phyloP scores from a whole-genome alignment of 2,888 invertebrate genomes.

The Arge pagana region DNA sequence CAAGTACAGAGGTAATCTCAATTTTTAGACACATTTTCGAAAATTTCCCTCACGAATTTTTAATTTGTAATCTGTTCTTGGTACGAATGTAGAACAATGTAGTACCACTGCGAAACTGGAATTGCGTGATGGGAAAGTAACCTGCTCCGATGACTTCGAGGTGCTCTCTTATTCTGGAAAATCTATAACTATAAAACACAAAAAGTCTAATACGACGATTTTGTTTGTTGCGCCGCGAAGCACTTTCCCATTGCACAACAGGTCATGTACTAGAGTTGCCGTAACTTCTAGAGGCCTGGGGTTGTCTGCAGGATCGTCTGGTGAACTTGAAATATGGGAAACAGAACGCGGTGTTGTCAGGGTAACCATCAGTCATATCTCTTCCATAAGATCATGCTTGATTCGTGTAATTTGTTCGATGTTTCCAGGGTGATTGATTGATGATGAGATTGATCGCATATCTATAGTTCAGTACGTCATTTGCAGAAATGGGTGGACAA shows the following conservation, averaged over 20 bases:
- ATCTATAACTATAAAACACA: conserved; percentile 59
- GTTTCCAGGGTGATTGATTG: too few species aligned
- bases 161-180: conserved; percentile 58
- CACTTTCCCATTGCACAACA: conserved; percentile 59
- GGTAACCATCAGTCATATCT: conserved; percentile 46
- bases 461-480: too few species aligned
- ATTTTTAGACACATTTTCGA: background rate
- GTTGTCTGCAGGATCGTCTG: conserved; percentile 66
- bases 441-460: too few species aligned
- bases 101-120: conserved; percentile 58
- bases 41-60: background rate
- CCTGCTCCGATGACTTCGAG: conserved; percentile 57
- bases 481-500: too few species aligned
- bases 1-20: conserved; percentile 49
- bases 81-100: conserved; percentile 53
- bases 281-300: conserved; percentile 66
- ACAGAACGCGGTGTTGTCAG: conserved; percentile 63
- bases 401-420: too few species aligned
- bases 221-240: conserved; percentile 63
- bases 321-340: conserved; percentile 68
- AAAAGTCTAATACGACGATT: conserved; percentile 57
- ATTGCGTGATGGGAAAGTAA: conserved; percentile 58
- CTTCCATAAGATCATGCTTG: background rate
- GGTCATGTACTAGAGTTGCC: conserved; percentile 64
- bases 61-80: background rate